phyloP scores from a whole-genome alignment of 2,888 invertebrate species.

The Xestia xanthographa region DNA sequence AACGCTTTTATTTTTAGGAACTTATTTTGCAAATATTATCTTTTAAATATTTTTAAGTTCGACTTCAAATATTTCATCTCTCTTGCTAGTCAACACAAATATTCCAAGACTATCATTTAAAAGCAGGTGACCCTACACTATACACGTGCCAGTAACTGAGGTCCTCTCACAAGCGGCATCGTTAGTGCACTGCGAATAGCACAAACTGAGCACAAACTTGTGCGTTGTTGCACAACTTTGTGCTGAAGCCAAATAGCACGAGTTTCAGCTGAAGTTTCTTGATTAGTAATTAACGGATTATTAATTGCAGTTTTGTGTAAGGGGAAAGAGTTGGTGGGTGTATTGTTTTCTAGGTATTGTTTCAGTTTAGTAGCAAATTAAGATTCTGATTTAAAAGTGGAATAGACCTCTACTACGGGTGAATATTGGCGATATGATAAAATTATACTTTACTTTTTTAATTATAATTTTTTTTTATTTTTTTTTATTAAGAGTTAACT shows the following conservation, averaged over 20 bases:
- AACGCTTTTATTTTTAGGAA: background rate
- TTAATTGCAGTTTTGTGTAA: conserved; percentile 31
- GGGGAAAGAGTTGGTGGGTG: background rate
- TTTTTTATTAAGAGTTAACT: background rate
- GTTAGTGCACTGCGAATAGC: conserved; percentile 54
- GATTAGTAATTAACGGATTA: conserved; percentile 26
- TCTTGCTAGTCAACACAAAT: background rate
- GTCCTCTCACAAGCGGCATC: conserved; percentile 48
- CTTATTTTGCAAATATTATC: background rate
- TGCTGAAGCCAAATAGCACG: conserved; percentile 25
- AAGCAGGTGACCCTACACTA: conserved; percentile 13
- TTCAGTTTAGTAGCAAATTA: too few species aligned
- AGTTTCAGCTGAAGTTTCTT: conserved; percentile 38
- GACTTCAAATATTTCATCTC: background rate
- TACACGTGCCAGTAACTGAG: conserved; percentile 37
- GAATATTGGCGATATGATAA: too few species aligned
- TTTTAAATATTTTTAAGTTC: background rate
- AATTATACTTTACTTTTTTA: background rate
- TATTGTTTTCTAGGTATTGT: background rate
- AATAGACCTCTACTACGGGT: background rate
- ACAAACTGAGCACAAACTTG: conserved; percentile 28
- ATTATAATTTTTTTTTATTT: too few species aligned
- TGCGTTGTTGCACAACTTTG: conserved; percentile 35
- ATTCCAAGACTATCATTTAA: conserved; percentile 9
- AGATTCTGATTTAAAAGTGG: background rate